Base-by-base conservation (phyloP, 2,797 vertebrate species). In the Melanotaenia parkinsoni region DNA sequence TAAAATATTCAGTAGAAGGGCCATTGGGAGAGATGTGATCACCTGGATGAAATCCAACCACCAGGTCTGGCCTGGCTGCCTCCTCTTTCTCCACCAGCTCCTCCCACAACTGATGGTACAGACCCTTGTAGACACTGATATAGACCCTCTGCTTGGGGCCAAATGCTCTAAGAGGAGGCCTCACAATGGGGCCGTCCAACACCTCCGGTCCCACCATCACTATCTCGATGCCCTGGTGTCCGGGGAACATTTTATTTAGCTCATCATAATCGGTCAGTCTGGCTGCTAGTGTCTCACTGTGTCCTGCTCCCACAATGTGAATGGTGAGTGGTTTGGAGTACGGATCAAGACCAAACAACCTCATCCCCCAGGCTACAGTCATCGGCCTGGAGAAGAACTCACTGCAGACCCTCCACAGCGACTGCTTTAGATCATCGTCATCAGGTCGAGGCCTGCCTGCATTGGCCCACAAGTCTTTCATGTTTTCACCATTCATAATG, bases 51-150 rank as follows among this genome's bases (percentile, higher is more conserved):
- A 98, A 99, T 63, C 96, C 97, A 14, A 97, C 95, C 75, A 98
- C 97, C 57, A 98, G 85, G 72, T 98, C 95, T 0, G 97, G 97
- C 63, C 83, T 94, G 14, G 95, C 76, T 0, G 93, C 95, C 75
- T 94, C 91, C 72, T 94, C 93, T 50, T 91, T 96, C 90, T 98
- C 97, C 88, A 98, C 94, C 0, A 96, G 79, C 3, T 96, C 95
- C 83, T 99, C 98, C 97, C 97, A 99, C 92, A 98, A 99, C 82
- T 96, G 88, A 0, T 99, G 98, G 80, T 98, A 99, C 57, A 94
- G 90, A 3, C 50, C 95, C 77, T 93, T 96, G 79, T 96, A 96
- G 79, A 95, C 93, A 32, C 96, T 97, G 86, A 99, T 91, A 75
- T 95, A 96, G 80, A 98, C 88, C 28, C 8, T 94, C 66, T 95